These are phyloP conservation scores for Pandemis heparana DNA, from an alignment of 2,888 invertebrate species.

Conservation along the genomic window DNA sequence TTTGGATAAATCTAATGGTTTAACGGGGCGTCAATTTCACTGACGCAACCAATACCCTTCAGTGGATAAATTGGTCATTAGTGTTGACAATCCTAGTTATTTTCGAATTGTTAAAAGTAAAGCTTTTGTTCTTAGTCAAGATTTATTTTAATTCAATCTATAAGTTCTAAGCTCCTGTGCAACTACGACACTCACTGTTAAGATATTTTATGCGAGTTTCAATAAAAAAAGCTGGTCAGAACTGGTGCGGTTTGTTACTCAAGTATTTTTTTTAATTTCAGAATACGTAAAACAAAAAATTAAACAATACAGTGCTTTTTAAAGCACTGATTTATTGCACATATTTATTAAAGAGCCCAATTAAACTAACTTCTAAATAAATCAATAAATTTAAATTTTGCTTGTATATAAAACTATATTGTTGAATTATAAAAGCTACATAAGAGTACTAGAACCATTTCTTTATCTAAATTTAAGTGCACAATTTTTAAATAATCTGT, in stretches of 20 bases:
- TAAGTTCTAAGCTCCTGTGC: not conserved
- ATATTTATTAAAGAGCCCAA: not conserved
- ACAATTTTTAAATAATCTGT: not conserved
- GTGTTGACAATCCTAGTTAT: not conserved
- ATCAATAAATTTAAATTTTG: conserved; percentile 1
- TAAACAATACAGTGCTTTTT: not conserved
- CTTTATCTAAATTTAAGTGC: not conserved
- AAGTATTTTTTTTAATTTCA: not conserved
- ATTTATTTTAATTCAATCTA: not conserved
- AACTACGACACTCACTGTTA: not conserved
- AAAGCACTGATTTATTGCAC: conserved; percentile 1
- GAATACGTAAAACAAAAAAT: not conserved
- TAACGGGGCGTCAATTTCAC: too few species aligned
- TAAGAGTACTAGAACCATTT: not conserved
- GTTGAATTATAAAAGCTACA: not conserved
- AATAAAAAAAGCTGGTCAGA: not conserved
- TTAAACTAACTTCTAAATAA: not conserved
- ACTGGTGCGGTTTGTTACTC: not conserved
- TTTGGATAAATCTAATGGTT: too few species aligned
- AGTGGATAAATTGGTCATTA: not conserved
- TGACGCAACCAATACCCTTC: not conserved
- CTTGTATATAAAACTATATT: conserved; percentile 4
- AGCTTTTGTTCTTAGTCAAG: conserved; percentile 6
- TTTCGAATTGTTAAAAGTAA: not conserved
- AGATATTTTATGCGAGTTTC: not conserved